phyloP scores from a whole-genome alignment of 2,113 vertebrate species.

The Amphiprion percula region DNA sequence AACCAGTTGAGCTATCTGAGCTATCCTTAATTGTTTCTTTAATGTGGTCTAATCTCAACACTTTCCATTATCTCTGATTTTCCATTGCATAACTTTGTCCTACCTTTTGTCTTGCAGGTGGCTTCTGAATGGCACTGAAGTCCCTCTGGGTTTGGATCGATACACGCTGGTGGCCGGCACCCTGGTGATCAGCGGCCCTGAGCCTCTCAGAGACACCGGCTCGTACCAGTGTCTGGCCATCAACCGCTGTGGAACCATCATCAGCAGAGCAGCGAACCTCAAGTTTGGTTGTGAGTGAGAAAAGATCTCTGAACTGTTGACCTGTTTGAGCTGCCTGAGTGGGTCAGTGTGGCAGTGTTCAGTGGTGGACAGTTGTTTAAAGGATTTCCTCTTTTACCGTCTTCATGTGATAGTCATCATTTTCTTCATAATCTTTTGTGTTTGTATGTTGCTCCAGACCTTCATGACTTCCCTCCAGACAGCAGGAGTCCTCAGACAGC shows the following conservation, averaged over 20 bases:
- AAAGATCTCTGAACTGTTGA: neutral
- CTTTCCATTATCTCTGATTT: no score
- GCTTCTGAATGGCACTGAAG: constrained; percentile 94
- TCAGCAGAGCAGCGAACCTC: constrained; percentile 92
- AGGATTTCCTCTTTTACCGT: neutral
- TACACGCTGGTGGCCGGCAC: constrained; percentile 93
- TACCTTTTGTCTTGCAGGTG: constrained; percentile 84
- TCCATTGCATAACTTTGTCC: neutral
- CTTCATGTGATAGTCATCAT: neutral
- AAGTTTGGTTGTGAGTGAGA: constrained; percentile 95
- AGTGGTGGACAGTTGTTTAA: neutral
- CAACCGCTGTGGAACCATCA: constrained; percentile 92
- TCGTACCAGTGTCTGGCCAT: constrained; percentile 96
- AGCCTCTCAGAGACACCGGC: constrained; percentile 87
- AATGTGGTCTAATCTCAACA: no score
- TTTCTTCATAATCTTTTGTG: neutral
- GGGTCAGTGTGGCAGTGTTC: neutral
- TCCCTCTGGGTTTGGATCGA: constrained; percentile 87
- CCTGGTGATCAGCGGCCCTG: constrained; percentile 91
- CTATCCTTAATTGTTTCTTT: no score
- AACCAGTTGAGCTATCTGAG: no score
- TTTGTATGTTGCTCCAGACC: constrained; percentile 81
- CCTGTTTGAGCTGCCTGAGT: neutral
- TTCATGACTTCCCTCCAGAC: constrained; percentile 94
- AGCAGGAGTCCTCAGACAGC: constrained; percentile 90